Conservation (phyloP, 2,113 vertebrate species). For the Hylia prasina region DNA sequence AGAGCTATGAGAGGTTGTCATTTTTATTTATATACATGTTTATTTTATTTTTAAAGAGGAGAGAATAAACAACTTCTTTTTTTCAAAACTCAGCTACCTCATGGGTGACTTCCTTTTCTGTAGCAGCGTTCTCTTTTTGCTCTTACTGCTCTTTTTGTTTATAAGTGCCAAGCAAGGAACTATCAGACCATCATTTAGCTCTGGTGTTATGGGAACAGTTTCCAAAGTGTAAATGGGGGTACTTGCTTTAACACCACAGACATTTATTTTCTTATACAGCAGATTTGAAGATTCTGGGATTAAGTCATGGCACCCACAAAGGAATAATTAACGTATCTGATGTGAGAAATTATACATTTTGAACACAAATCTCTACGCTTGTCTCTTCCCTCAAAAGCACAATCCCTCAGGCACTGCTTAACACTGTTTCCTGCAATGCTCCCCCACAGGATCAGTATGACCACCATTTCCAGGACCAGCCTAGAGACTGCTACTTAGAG, state of each 20-base stretch:
- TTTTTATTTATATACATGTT: too few relatives aligned
- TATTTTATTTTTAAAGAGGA: neutral
- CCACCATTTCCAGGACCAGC: neutral
- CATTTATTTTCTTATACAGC: neutral
- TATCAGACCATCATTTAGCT: neutral
- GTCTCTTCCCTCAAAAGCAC: neutral
- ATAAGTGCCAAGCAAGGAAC: neutral
- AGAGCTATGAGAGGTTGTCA: neutral
- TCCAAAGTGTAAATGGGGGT: neutral
- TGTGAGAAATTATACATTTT: neutral
- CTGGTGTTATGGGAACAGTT: neutral
- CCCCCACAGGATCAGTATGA: neutral
- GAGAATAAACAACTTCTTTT: neutral
- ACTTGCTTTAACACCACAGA: neutral
- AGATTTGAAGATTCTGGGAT: neutral
- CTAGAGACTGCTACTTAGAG: neutral
- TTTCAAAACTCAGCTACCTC: neutral
- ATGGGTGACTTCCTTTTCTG: neutral
- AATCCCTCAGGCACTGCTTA: neutral
- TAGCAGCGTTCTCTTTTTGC: neutral
- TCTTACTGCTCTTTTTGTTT: neutral
- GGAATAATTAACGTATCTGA: neutral
- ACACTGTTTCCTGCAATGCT: fast-evolving
- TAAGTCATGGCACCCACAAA: neutral
- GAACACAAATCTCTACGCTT: neutral